Percentiles rank a stretch among this genome's conserved stretches.
Evolutionary conservation across 1,140 invertebrate genomes (phyloP).

Genomic region (Globodera ellingtonae): DNA sequence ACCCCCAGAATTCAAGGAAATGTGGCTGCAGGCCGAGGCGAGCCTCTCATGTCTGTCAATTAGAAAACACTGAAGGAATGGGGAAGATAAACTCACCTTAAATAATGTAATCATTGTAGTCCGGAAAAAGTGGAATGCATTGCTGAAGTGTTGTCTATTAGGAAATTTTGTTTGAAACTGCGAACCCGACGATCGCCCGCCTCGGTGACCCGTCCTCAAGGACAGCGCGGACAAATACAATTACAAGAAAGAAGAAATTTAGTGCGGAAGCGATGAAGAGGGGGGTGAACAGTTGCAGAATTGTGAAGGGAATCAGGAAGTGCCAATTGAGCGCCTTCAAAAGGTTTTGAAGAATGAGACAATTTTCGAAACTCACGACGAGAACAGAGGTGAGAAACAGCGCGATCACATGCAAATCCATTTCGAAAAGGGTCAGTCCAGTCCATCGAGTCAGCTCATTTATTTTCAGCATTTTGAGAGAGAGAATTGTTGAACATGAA

Average conservation of each 20-base stretch:
- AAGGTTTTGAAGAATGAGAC: slow-evolving; percentile 6
- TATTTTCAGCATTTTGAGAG: slow-evolving; percentile 22
- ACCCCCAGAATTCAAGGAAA: neutral
- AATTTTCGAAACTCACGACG: slow-evolving; percentile 25
- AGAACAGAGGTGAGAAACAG: slow-evolving; percentile 34
- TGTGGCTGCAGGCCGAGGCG: too few relatives aligned
- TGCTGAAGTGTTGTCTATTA: slow-evolving; percentile 21
- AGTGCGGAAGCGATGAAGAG: slow-evolving; percentile 40
- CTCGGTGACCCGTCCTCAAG: slow-evolving; percentile 42
- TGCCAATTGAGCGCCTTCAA: slow-evolving; percentile 30
- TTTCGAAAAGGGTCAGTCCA: slow-evolving; percentile 42
- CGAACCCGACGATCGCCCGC: slow-evolving; percentile 22
- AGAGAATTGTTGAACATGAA: too few relatives aligned
- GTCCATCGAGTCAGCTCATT: slow-evolving; percentile 28
- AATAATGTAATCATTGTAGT: slow-evolving; percentile 27
- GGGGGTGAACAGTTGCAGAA: slow-evolving; percentile 39
- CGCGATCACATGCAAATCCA: slow-evolving; percentile 36
- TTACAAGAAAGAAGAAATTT: slow-evolving; percentile 47
- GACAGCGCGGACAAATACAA: slow-evolving; percentile 34
- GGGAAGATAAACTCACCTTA: neutral
- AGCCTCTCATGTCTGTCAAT: neutral
- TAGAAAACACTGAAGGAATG: neutral
- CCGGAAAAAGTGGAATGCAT: slow-evolving; percentile 35
- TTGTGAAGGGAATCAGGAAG: slow-evolving; percentile 31
- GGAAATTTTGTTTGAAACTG: neutral